Evolutionary conservation across 2,797 vertebrate species (phyloP).

Genomic region (Corythornis leucogaster): DNA sequence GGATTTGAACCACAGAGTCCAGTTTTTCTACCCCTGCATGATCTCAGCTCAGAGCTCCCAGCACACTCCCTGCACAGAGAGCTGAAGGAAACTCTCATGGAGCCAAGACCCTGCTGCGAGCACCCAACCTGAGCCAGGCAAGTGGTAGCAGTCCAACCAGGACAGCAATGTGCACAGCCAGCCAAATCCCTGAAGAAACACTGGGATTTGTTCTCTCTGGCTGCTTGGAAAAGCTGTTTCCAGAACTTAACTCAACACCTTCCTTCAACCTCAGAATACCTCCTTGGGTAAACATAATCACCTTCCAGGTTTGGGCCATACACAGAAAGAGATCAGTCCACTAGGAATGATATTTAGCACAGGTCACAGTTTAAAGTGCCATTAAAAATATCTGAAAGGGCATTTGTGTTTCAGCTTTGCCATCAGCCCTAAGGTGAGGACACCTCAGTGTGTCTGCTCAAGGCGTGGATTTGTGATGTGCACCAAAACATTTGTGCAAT

Average conservation of each 20-base stretch:
- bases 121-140: neutral
- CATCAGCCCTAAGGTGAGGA: constrained; percentile 20
- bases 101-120: neutral
- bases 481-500: neutral
- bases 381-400: neutral
- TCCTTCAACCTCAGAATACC: constrained; percentile 41
- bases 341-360: neutral
- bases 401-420: neutral
- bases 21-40: neutral
- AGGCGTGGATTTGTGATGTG: neutral
- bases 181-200: neutral
- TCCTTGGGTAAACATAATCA: constrained; percentile 55
- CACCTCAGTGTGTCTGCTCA: neutral
- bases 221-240: constrained; percentile 34
- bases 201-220: neutral
- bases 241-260: constrained; percentile 48
- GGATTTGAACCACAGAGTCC: neutral
- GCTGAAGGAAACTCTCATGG: rapidly evolving
- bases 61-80: neutral
- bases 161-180: rapidly evolving
- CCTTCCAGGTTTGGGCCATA: constrained; percentile 16
- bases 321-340: neutral
- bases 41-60: neutral
- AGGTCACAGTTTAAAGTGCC: constrained; percentile 10
- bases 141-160: neutral